These are phyloP conservation scores for Agelastica alni DNA, from an alignment of 2,888 invertebrate genomes.

Conservation along the genomic window DNA sequence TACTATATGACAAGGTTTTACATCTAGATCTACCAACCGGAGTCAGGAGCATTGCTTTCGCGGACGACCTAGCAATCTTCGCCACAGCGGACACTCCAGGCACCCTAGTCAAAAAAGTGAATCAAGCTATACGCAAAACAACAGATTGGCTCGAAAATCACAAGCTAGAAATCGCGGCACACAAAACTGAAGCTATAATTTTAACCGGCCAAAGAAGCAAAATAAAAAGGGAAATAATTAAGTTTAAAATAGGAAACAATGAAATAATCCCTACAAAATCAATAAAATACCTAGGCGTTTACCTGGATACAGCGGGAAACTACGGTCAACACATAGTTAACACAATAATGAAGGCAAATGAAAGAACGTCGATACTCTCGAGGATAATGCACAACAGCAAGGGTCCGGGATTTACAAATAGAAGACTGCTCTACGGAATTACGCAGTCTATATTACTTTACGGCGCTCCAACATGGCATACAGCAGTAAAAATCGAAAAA, in stretches of 20 bases:
- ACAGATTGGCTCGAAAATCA: background rate
- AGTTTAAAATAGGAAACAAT: too few species aligned
- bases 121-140: background rate
- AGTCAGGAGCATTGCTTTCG: background rate
- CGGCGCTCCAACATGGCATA: background rate
- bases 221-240: background rate
- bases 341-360: constrained; percentile 2
- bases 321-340: too few species aligned
- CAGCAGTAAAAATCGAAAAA: background rate
- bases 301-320: too few species aligned
- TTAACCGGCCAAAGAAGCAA: background rate
- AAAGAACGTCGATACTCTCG: background rate
- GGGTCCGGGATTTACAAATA: background rate
- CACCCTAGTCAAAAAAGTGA: background rate
- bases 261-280: too few species aligned
- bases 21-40: background rate
- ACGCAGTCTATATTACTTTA: too few species aligned
- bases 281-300: too few species aligned
- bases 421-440: background rate
- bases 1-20: too few species aligned
- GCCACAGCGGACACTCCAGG: background rate
- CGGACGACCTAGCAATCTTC: background rate
- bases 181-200: background rate
- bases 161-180: background rate
- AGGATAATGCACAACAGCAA: background rate